phyloP scores from a whole-genome alignment of 2,113 vertebrate genomes.

The Euleptes europaea region DNA sequence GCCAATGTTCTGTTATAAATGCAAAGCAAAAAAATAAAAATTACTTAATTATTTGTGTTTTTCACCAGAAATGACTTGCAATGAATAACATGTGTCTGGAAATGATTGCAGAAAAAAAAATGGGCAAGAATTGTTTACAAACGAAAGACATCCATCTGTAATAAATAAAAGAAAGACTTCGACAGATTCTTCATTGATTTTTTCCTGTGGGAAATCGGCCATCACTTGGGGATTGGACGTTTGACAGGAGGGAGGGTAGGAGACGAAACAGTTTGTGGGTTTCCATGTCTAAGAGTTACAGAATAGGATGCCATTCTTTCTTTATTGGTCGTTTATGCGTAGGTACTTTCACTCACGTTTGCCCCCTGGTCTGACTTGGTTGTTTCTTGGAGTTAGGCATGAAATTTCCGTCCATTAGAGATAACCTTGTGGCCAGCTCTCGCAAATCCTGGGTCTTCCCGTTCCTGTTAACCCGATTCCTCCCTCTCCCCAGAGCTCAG shows the following conservation, averaged over 20 bases:
- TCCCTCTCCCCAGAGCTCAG: too few relatives aligned
- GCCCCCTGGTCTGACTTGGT: too few relatives aligned
- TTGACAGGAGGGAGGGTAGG: fast-evolving
- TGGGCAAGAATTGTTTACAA: constrained; percentile 44
- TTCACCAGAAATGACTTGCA: neutral
- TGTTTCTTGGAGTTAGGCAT: too few relatives aligned
- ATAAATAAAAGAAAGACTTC: neutral
- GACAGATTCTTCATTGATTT: neutral
- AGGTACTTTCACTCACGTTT: too few relatives aligned
- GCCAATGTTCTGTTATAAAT: neutral
- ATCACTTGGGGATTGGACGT: neutral
- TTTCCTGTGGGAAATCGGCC: neutral
- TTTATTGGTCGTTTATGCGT: too few relatives aligned
- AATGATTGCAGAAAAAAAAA: constrained; percentile 23
- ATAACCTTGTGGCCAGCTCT: too few relatives aligned
- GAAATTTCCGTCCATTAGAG: too few relatives aligned
- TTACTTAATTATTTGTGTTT: constrained; percentile 3
- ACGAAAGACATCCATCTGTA: neutral
- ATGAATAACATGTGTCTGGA: constrained; percentile 12
- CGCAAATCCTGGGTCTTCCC: too few relatives aligned
- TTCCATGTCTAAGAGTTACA: too few relatives aligned
- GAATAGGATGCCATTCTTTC: too few relatives aligned
- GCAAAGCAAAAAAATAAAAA: neutral
- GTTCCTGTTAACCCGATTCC: too few relatives aligned
- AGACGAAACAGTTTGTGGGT: neutral